Percentiles rank a stretch among this genome's conserved stretches.
phyloP scores from a whole-genome alignment of 1,140 invertebrate genomes.

The Ridgeia piscesae region DNA sequence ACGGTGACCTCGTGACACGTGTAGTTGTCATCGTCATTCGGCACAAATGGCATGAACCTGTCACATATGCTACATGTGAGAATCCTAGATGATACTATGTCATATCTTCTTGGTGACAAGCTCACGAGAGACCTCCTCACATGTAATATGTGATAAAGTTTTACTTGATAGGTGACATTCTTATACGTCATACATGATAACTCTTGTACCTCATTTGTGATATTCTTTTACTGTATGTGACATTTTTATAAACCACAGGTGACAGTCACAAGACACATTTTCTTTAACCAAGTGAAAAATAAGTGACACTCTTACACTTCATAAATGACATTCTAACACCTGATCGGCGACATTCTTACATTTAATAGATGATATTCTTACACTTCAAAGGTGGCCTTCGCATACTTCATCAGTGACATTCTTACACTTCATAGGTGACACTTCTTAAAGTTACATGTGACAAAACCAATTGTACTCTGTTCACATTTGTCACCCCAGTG shows the following conservation, averaged over 20 bases:
- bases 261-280: too few species aligned
- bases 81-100: background rate
- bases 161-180: background rate
- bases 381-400: background rate
- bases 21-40: constrained; percentile 30
- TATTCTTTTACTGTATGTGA: background rate
- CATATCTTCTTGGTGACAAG: background rate
- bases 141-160: background rate
- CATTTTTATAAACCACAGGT: background rate
- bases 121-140: background rate
- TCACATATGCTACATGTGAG: background rate
- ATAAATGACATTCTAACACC: background rate
- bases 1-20: constrained; percentile 56
- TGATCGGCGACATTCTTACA: background rate
- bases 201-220: background rate
- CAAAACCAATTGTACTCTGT: background rate
- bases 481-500: background rate
- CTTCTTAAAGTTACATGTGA: too few species aligned
- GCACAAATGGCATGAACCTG: constrained; percentile 28
- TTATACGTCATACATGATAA: too few species aligned
- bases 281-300: too few species aligned
- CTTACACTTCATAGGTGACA: background rate
- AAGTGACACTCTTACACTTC: background rate
- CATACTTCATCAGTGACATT: background rate
- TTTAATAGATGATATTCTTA: background rate